Evolutionary conservation across 1,140 invertebrate species (phyloP).

Genomic region (Philotrypesis tridentata): DNA sequence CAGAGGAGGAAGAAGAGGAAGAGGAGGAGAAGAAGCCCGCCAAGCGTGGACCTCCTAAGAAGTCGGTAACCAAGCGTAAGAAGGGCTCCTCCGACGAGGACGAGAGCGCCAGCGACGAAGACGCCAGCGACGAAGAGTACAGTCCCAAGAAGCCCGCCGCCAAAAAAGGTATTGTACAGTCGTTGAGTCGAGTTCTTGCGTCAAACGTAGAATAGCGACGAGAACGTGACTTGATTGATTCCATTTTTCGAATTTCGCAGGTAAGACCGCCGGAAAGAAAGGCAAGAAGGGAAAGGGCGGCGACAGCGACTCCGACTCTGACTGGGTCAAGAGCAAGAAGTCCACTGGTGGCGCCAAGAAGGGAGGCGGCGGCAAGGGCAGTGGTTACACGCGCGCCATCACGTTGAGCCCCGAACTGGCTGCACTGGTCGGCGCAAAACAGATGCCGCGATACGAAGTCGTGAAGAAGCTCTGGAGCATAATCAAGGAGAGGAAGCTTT

Average conservation of each 20-base stretch:
- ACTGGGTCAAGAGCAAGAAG: constrained; percentile 80
- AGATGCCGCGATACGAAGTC: constrained; percentile 92
- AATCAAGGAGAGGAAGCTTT: constrained; percentile 93
- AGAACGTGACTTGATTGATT: background rate
- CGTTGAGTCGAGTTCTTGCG: background rate
- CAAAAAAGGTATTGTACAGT: constrained; percentile 66
- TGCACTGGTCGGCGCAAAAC: constrained; percentile 87
- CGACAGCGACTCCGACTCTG: constrained; percentile 84
- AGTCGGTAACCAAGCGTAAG: constrained; percentile 69
- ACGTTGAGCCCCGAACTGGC: constrained; percentile 90
- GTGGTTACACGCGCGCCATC: constrained; percentile 87
- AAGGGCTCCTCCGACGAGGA: constrained; percentile 78
- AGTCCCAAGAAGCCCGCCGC: constrained; percentile 76
- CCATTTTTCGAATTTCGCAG: background rate
- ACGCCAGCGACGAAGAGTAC: constrained; percentile 81
- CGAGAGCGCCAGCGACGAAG: constrained; percentile 78
- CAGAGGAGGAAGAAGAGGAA: constrained; percentile 76
- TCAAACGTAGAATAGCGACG: too few relatives aligned
- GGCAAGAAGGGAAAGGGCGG: constrained; percentile 80
- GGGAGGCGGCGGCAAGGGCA: constrained; percentile 78
- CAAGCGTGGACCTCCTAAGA: constrained; percentile 75
- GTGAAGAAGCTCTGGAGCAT: constrained; percentile 94
- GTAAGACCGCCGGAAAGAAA: constrained; percentile 61
- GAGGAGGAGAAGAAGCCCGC: constrained; percentile 79
- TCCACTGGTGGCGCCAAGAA: constrained; percentile 69